phyloP scores from a whole-genome alignment of 2,888 invertebrate genomes.

The Sesamia inferens region DNA sequence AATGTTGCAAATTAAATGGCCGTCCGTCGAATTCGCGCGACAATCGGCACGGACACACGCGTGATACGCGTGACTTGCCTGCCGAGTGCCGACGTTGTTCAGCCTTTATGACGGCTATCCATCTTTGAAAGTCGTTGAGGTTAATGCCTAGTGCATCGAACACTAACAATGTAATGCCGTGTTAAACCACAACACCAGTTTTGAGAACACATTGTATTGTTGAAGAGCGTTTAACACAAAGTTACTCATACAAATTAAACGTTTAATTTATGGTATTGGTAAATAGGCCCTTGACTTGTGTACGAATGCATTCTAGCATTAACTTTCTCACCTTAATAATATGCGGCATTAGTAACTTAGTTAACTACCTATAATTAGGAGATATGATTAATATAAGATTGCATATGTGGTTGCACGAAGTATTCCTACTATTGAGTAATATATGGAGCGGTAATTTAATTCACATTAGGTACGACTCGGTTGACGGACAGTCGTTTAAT shows the following conservation, averaged over 20 bases:
- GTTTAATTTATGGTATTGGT: constrained; percentile 3
- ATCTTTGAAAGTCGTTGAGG: constrained; percentile 71
- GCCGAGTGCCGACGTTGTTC: constrained; percentile 63
- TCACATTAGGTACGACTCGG: constrained; percentile 79
- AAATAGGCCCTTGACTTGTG: background rate
- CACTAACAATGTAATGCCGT: constrained; percentile 64
- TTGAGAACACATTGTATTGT: constrained; percentile 48
- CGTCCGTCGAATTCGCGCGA: constrained; percentile 76
- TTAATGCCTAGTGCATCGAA: constrained; percentile 73
- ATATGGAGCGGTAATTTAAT: constrained; percentile 81
- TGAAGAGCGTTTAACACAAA: constrained; percentile 12
- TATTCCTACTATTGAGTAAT: constrained; percentile 63
- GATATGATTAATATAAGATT: constrained; percentile 46
- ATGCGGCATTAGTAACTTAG: constrained; percentile 15
- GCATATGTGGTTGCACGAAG: constrained; percentile 36
- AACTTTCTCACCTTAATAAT: constrained; percentile 13
- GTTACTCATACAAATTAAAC: constrained; percentile 33
- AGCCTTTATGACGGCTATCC: constrained; percentile 72
- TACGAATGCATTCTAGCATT: constrained; percentile 9
- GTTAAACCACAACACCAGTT: constrained; percentile 52
- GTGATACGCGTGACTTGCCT: constrained; percentile 78
- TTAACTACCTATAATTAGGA: constrained; percentile 35
- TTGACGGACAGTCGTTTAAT: constrained; percentile 76
- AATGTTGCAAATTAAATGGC: constrained; percentile 82
- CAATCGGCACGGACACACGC: constrained; percentile 71